Base-by-base conservation (phyloP, 2,113 vertebrate genomes). In the Balaeniceps rex region DNA sequence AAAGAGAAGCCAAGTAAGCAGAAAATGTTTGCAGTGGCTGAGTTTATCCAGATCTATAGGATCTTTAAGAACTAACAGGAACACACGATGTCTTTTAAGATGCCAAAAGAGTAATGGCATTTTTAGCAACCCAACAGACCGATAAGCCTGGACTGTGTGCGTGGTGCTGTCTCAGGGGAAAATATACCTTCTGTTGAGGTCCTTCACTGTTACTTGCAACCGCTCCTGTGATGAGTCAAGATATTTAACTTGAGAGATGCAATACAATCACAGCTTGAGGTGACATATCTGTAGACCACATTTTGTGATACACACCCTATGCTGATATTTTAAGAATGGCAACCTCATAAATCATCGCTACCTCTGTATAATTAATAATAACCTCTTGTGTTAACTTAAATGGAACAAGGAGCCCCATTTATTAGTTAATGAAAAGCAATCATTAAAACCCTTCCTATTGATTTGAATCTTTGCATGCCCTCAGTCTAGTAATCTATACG, bases 391-490 rank as follows among this genome's bases (percentile, higher is more conserved):
- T n/a, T 64, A 80, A 66, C 57, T 58, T 33, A 63, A 49, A 71
- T 0, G 70, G 58, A 87, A 76, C 58, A 77, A 78, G 24, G 46
- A 90, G 19, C n/a, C 36, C n/a, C 38, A 54, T 90, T 93, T 80
- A 90, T 63, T 90, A 91, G 71, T 74, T 93, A 93, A 95, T 83
- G 68, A 94, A 97, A 91, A 93, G 29, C 42, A 95, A 87, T 83
- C 74, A 89, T 91, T 81, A 94, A 95, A 90, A 11, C 16, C 16
- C 31, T 77, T 90, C 49, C 42, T 80, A 83, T 24, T 47, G 89
- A 95, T 77, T n/a, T 60, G 38, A 95, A 75, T 80, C 51, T 87
- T 83, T 74, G 44, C 22, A 54, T 83, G 87, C n/a, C 19, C 70
- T 82, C 49, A 52, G 34, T 93, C 66, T 25, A 72, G 40, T 40